Percentiles rank a stretch among this genome's conserved stretches.
Evolutionary conservation across 2,113 vertebrate species (phyloP).

Genomic region (human (Homo sapiens)): DNA sequence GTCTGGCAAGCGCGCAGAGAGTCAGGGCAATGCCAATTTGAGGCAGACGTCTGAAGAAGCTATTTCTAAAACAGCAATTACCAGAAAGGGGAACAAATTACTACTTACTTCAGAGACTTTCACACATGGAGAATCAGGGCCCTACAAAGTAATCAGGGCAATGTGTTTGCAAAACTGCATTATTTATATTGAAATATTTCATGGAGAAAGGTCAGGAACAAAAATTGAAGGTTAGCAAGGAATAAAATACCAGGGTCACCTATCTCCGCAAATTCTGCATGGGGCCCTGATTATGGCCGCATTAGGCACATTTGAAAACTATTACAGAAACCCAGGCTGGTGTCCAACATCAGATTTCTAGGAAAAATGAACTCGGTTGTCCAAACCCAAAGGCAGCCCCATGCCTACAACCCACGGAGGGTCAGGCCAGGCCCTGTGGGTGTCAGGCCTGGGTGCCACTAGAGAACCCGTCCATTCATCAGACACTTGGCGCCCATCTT

Average conservation of each 20-base stretch:
- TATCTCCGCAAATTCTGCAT: not conserved
- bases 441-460: too few relatives aligned
- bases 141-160: slow-evolving; percentile 82
- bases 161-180: slow-evolving; percentile 84
- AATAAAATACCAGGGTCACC: slow-evolving; percentile 71
- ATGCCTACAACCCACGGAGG: fast-evolving
- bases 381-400: not conserved
- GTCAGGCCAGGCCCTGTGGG: fast-evolving
- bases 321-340: not conserved
- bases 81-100: slow-evolving; percentile 85
- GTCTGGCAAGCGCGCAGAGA: not conserved
- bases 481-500: not conserved
- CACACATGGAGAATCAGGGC: slow-evolving; percentile 83
- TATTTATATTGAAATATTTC: slow-evolving; percentile 84
- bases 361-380: not conserved
- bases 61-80: slow-evolving; percentile 87
- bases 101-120: slow-evolving; percentile 84
- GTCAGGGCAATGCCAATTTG: slow-evolving; percentile 73
- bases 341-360: not conserved
- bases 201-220: slow-evolving; percentile 80
- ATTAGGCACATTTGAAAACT: slow-evolving; percentile 33
- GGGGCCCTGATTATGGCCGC: slow-evolving; percentile 60
- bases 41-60: slow-evolving; percentile 80
- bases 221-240: slow-evolving; percentile 80
- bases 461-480: not conserved